Conservation (phyloP, 2,888 invertebrate genomes). For the Drosophila prostipennis region DNA sequence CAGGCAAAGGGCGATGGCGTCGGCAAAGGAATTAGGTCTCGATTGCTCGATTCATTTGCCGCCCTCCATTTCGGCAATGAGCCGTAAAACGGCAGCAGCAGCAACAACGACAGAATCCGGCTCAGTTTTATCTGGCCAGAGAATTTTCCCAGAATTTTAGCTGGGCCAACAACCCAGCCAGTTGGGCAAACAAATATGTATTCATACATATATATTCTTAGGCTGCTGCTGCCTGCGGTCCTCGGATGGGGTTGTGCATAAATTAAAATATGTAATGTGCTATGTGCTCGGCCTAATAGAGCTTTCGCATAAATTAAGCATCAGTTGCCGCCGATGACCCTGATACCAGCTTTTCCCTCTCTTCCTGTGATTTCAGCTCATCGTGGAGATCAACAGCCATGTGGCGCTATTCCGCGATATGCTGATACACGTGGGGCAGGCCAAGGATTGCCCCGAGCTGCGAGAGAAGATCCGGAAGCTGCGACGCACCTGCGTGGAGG, state of each 20-base stretch:
- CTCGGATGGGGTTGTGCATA: constrained; percentile 56
- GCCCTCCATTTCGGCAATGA: constrained; percentile 62
- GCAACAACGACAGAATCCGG: constrained; percentile 7
- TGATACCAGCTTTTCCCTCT: constrained; percentile 2
- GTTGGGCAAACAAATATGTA: constrained; percentile 31
- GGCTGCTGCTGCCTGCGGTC: constrained; percentile 28
- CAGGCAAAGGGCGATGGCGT: constrained; percentile 47
- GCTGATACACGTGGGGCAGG: constrained; percentile 94
- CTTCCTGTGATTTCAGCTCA: constrained; percentile 88
- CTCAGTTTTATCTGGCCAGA: constrained; percentile 37
- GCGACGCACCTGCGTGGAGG: constrained; percentile 93
- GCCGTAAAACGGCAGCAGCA: constrained; percentile 67
- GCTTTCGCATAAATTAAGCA: constrained; percentile 64
- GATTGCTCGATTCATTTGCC: constrained; percentile 70
- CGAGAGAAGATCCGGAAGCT: constrained; percentile 93
- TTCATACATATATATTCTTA: constrained; percentile 4
- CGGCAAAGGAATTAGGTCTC: constrained; percentile 67
- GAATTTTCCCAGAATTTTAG: constrained; percentile 40
- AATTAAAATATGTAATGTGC: constrained; percentile 64
- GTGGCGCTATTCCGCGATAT: constrained; percentile 94
- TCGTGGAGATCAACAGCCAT: constrained; percentile 95
- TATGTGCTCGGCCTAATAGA: constrained; percentile 59
- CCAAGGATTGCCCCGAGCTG: constrained; percentile 93
- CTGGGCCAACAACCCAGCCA: neutral
- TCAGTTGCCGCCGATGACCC: constrained; percentile 36